Evolutionary conservation across 2,888 invertebrate species (phyloP), one percentile per base, ranked within the genome.

Genomic region (Peribatodes rhomboidaria): DNA sequence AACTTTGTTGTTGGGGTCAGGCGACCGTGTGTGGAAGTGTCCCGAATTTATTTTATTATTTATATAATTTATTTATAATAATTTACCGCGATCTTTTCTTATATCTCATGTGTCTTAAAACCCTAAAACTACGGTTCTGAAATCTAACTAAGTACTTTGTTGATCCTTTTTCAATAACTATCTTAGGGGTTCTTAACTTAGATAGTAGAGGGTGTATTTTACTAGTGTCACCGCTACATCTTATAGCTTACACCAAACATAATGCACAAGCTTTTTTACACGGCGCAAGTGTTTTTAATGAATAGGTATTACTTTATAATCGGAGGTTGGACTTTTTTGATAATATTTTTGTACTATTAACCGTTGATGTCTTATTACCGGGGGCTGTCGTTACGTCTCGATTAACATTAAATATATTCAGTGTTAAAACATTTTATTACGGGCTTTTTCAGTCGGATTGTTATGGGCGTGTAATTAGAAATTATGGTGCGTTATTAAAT

Each of bases 331-430:
- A 84, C 67, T 84, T 85, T 81, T 82, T 86, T 82, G 79, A 27
- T 27, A 82, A 55, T 31, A 47, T 22, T 58, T 86, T 83, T 86
- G 83, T 84, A 83, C 79, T 81, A 85, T 88, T 83, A 85, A 76
- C 79, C 74, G 85, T 83, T 90, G 91, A 92, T 91, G 92, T 91
- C 91, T 92, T 92, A 89, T 91, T 92, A 92, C 81, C 69, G 69
- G 74, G 70, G 75, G 73, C 77, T 79, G 83, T 86, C 84, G 79
- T 76, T 71, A 79, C 77, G 74, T 77, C 76, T 83, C 80, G 82
- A 81, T 86, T 86, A 86, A 81, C 77, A 75, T 85, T 78, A 87
- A 85, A 87, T 85, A 84, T 87, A 90, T 90, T 85, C 86, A 87
- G 87, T 76, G 86, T 84, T 86, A 88, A 89, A 83, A 75, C 68